Percentiles rank a stretch among this genome's conserved stretches.
Evolutionary conservation across 2,888 invertebrate genomes (phyloP).

Genomic region (Labia minor): DNA sequence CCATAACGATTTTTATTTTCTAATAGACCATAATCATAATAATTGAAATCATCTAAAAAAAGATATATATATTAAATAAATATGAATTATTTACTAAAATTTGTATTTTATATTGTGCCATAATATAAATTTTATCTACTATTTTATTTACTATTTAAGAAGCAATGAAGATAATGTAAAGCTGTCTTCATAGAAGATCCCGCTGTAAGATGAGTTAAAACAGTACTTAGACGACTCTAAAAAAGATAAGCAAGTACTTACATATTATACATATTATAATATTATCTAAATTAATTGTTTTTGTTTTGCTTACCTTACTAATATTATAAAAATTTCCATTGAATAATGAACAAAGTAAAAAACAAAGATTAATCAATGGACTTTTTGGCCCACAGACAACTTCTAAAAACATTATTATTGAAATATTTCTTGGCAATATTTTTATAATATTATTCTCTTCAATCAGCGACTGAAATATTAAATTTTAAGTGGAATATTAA

Average conservation of each 20-base stretch:
- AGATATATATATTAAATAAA: neutral
- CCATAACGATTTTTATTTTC: neutral
- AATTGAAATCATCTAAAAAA: neutral
- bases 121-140: neutral
- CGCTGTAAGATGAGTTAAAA: neutral
- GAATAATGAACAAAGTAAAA: neutral
- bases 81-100: neutral
- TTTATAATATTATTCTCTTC: neutral
- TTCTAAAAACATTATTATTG: neutral
- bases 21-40: neutral
- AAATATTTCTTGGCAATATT: neutral
- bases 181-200: neutral
- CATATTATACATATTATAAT: no score
- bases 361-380: neutral
- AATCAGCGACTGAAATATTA: no score
- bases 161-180: neutral
- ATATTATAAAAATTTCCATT: neutral
- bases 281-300: no score
- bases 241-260: neutral
- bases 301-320: neutral
- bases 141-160: neutral
- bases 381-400: neutral
- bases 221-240: neutral
- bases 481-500: no score
- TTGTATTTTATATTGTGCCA: no score